Evolutionary conservation across 2,113 vertebrate species (phyloP).

Genomic region (Rhynchomys soricoides): DNA sequence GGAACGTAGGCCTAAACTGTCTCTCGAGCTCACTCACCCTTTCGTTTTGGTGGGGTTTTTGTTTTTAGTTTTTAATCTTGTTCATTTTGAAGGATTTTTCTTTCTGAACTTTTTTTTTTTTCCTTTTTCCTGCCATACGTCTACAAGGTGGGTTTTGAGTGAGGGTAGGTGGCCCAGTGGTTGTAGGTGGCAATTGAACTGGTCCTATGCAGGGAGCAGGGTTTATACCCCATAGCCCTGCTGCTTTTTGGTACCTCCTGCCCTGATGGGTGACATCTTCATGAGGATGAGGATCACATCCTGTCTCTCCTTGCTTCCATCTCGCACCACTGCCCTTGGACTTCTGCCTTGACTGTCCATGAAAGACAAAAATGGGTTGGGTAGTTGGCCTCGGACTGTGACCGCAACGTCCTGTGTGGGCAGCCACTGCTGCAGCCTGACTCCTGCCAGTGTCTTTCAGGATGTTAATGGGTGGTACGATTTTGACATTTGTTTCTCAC

Average conservation of each 20-base stretch:
- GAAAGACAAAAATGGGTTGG: slow-evolving; percentile 69
- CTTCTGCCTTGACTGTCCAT: slow-evolving; percentile 36
- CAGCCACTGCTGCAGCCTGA: slow-evolving; percentile 53
- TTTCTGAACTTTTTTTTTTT: not conserved
- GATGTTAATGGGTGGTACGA: slow-evolving; percentile 67
- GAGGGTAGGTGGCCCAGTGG: not conserved
- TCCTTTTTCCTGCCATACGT: not conserved
- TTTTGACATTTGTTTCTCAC: slow-evolving; percentile 47
- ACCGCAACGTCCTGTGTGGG: not conserved
- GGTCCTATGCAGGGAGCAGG: not conserved
- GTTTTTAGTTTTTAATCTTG: not conserved
- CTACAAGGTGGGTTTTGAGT: slow-evolving; percentile 17
- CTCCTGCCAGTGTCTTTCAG: slow-evolving; percentile 66
- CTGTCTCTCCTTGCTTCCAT: not conserved
- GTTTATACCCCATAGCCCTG: accelerated
- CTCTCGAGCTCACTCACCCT: slow-evolving; percentile 53
- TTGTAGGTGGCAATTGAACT: not conserved
- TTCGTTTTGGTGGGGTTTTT: not conserved
- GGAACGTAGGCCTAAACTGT: slow-evolving; percentile 66
- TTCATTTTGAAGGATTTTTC: slow-evolving; percentile 64
- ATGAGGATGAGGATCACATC: not conserved
- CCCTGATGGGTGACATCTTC: not conserved
- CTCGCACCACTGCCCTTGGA: not conserved
- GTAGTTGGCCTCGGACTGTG: slow-evolving; percentile 63
- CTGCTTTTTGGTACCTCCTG: not conserved